Evolutionary conservation across 2,888 invertebrate species (phyloP).

Genomic region (Campoplex nolae): DNA sequence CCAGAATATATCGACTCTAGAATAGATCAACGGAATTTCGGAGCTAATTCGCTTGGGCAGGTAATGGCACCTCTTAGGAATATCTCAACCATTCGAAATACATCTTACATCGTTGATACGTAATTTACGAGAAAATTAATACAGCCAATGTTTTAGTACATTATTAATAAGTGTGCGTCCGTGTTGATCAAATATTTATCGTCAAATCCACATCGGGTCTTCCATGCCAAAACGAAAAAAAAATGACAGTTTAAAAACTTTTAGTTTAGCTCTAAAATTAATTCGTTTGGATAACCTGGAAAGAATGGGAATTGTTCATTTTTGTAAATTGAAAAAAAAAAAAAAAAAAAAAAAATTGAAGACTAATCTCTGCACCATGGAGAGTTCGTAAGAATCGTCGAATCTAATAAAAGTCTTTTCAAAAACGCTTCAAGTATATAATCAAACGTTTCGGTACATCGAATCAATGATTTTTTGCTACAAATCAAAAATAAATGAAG

Average conservation of each 20-base stretch:
- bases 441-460: neutral
- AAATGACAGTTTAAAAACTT: neutral
- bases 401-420: too few species aligned
- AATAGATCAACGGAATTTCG: slow-evolving; percentile 43
- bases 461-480: neutral
- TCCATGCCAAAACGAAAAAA: neutral
- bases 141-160: slow-evolving; percentile 55
- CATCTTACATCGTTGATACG: slow-evolving; percentile 42
- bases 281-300: neutral
- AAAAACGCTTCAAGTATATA: neutral
- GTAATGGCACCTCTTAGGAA: slow-evolving; percentile 55
- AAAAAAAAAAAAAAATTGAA: too few species aligned
- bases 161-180: slow-evolving; percentile 4
- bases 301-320: too few species aligned
- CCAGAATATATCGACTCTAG: neutral
- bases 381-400: too few species aligned
- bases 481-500: neutral
- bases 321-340: too few species aligned
- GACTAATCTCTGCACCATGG: too few species aligned
- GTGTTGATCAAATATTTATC: neutral
- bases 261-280: neutral
- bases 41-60: slow-evolving; percentile 55
- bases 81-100: slow-evolving; percentile 39
- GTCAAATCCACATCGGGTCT: neutral
- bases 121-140: slow-evolving; percentile 61